Conservation (phyloP, 2,888 invertebrate genomes). For the Gandaritis pyraliata region DNA sequence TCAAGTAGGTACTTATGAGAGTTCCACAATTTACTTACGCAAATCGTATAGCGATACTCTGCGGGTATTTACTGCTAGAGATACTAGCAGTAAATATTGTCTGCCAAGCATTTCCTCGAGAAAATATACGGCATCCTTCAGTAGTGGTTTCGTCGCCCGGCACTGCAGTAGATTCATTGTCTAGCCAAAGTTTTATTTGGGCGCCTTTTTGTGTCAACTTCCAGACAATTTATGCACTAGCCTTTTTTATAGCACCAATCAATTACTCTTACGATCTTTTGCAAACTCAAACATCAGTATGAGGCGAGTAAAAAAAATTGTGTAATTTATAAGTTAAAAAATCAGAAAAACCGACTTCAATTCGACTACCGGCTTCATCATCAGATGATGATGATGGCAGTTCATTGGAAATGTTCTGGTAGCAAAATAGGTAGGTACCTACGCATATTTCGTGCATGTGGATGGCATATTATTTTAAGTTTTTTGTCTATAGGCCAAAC, state of each 20-base stretch:
- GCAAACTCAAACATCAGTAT: no score
- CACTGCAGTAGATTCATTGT: constrained; percentile 13
- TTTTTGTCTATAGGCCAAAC: no score
- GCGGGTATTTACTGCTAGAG: not conserved
- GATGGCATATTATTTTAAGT: no score
- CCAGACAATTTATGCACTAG: constrained; percentile 24
- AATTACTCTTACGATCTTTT: no score
- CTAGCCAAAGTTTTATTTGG: constrained; percentile 12
- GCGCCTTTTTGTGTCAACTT: constrained; percentile 21
- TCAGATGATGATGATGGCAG: no score
- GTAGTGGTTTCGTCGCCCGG: constrained; percentile 15
- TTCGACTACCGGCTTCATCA: no score
- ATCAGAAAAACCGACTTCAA: no score
- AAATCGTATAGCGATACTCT: constrained; percentile 8
- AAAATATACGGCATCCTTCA: constrained; percentile 19
- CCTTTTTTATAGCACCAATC: not conserved
- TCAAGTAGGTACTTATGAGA: constrained; percentile 7
- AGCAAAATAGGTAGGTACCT: no score
- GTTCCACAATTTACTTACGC: constrained; percentile 15
- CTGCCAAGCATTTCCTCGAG: constrained; percentile 11
- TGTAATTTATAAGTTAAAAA: no score
- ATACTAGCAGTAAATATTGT: constrained; percentile 17
- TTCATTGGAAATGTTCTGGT: no score
- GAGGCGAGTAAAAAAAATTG: no score
- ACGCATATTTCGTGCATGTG: no score